Conservation (phyloP, 2,888 invertebrate genomes). For the Nymphalis polychloros region DNA sequence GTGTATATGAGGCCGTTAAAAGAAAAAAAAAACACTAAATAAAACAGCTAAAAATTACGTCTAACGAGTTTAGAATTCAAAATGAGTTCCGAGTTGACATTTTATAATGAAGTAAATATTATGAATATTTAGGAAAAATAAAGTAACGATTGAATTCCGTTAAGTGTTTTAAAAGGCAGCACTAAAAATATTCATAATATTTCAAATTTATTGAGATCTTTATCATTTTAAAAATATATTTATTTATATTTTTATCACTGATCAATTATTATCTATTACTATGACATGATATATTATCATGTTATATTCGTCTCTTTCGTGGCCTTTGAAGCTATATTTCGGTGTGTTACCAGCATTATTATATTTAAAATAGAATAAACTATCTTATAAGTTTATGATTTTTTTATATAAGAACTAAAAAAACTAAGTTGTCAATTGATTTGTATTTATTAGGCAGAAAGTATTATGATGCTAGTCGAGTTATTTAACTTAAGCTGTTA, state of each 20-base stretch:
- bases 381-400: conserved; percentile 12
- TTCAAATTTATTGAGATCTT: background rate
- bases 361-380: conserved; percentile 15
- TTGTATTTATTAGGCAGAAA: conserved; percentile 51
- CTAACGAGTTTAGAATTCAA: background rate
- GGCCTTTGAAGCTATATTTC: conserved; percentile 23
- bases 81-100: background rate
- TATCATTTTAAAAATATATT: conserved; percentile 8
- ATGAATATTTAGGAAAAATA: conserved; percentile 5
- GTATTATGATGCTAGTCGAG: conserved; percentile 79
- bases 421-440: conserved; percentile 49
- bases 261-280: conserved; percentile 21
- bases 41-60: background rate
- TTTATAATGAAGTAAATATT: background rate
- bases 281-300: conserved; percentile 31
- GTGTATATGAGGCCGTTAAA: conserved; percentile 38
- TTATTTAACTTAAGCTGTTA: conserved; percentile 46
- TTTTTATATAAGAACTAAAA: conserved; percentile 13
- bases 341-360: conserved; percentile 20
- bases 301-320: conserved; percentile 21
- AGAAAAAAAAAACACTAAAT: conserved; percentile 15
- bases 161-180: background rate
- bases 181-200: conserved; percentile 12
- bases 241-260: conserved; percentile 17
- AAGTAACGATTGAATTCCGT: background rate